These are phyloP conservation scores for Andrena minutula DNA, from an alignment of 2,888 invertebrate species.

Conservation along the genomic window DNA sequence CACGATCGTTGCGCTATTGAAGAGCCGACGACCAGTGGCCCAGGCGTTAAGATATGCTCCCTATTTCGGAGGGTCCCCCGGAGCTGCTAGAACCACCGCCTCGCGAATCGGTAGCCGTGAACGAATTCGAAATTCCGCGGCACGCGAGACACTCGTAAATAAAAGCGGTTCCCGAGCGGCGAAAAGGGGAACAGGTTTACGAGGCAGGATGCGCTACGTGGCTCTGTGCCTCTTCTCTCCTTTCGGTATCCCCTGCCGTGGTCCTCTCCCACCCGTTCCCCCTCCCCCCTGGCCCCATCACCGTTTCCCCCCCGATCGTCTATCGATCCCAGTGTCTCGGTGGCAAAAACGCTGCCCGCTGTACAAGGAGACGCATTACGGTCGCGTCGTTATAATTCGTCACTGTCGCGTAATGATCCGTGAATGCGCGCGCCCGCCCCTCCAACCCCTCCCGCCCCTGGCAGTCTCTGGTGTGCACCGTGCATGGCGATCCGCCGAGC, in stretches of 20 bases:
- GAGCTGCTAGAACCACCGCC: conserved; percentile 51
- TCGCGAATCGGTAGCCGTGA: conserved; percentile 59
- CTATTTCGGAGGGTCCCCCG: neutral
- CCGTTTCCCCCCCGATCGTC: conserved; percentile 68
- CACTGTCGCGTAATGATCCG: conserved; percentile 81
- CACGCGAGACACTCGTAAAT: conserved; percentile 77
- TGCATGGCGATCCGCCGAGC: neutral
- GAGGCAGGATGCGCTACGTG: conserved; percentile 75
- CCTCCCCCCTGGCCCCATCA: neutral
- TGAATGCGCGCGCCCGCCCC: conserved; percentile 70
- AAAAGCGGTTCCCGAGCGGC: conserved; percentile 73
- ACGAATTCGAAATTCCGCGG: conserved; percentile 74
- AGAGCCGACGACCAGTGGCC: neutral
- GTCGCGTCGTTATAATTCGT: conserved; percentile 80
- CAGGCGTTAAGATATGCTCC: conserved; percentile 25
- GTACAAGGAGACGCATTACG: conserved; percentile 77
- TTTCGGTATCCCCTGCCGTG: conserved; percentile 44
- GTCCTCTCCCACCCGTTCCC: neutral
- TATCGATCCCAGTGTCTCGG: conserved; percentile 68
- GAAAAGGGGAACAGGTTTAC: conserved; percentile 80
- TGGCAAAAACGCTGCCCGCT: conserved; percentile 71
- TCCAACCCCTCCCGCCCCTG: conserved; percentile 4
- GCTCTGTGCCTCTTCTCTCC: conserved; percentile 46
- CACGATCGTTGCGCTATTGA: neutral
- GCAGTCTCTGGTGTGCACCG: neutral